These are phyloP conservation scores for Rhaphigaster nebulosa DNA, from an alignment of 2,888 invertebrate genomes.

Conservation along the genomic window DNA sequence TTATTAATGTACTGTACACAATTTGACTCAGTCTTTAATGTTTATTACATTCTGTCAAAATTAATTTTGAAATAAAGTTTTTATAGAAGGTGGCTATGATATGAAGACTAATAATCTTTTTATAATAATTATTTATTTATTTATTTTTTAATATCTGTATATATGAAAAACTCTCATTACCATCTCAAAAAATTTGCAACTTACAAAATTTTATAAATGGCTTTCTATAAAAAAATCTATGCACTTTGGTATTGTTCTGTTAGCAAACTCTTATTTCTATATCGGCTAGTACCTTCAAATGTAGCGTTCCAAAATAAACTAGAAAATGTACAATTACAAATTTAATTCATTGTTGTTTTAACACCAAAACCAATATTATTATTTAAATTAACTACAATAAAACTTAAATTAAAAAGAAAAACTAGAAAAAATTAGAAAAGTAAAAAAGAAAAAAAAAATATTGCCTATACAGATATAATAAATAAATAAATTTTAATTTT, in stretches of 20 bases:
- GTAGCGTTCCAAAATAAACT: neutral
- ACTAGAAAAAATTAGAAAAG: neutral
- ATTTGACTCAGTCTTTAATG: neutral
- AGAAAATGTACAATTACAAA: neutral
- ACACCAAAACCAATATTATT: neutral
- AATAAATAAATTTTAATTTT: conserved; percentile 12
- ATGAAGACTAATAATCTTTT: neutral
- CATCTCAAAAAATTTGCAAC: neutral
- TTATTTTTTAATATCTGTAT: neutral
- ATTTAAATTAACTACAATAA: neutral
- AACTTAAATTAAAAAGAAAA: neutral
- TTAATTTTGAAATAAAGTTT: neutral
- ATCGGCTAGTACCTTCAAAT: neutral
- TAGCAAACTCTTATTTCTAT: neutral
- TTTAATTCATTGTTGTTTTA: neutral
- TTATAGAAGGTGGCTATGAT: conserved; percentile 1
- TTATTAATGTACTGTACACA: neutral
- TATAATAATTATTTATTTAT: no score
- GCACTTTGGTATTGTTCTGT: conserved; percentile 35
- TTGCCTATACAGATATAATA: neutral
- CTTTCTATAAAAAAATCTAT: conserved; percentile 37
- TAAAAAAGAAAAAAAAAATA: conserved; percentile 7
- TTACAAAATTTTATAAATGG: conserved; percentile 21
- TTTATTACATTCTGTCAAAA: neutral
- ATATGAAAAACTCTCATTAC: neutral